Conservation (phyloP, 2,888 invertebrate species). For the Augochlorella aurata region DNA sequence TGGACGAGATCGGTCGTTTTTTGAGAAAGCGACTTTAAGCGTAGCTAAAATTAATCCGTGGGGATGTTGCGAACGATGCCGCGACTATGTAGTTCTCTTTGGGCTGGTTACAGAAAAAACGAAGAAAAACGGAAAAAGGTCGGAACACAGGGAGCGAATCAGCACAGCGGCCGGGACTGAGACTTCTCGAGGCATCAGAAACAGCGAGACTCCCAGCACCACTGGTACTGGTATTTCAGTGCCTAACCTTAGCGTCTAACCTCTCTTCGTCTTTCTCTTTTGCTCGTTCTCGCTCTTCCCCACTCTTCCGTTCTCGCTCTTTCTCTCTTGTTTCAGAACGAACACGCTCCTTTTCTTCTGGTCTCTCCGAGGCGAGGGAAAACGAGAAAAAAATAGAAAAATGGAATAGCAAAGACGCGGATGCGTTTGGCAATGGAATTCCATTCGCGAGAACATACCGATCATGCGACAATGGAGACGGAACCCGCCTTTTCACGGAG, state of each 20-base stretch:
- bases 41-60: slow-evolving; percentile 47
- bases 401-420: slow-evolving; percentile 29
- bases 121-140: slow-evolving; percentile 58
- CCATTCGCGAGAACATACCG: slow-evolving; percentile 40
- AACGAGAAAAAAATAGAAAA: slow-evolving; percentile 14
- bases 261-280: slow-evolving; percentile 54
- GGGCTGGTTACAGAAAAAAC: slow-evolving; percentile 22
- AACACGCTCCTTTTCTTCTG: not conserved
- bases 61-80: slow-evolving; percentile 29
- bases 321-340: slow-evolving; percentile 2
- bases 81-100: slow-evolving; percentile 6
- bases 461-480: not conserved
- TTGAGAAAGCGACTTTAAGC: slow-evolving; percentile 27
- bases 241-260: slow-evolving; percentile 66
- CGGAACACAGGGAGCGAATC: slow-evolving; percentile 20
- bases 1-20: not conserved
- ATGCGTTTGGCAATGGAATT: slow-evolving; percentile 45
- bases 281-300: slow-evolving; percentile 30
- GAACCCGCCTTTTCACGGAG: not conserved
- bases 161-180: not conserved
- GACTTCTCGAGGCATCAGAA: slow-evolving; percentile 49
- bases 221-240: slow-evolving; percentile 69
- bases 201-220: slow-evolving; percentile 55
- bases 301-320: slow-evolving; percentile 7
- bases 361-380: slow-evolving; percentile 28